A percentile compares a stretch with the other conserved stretches of the same genome.
Evolutionary conservation across 2,797 vertebrate genomes (phyloP).

Genomic region (Sphenopsis melanotis): DNA sequence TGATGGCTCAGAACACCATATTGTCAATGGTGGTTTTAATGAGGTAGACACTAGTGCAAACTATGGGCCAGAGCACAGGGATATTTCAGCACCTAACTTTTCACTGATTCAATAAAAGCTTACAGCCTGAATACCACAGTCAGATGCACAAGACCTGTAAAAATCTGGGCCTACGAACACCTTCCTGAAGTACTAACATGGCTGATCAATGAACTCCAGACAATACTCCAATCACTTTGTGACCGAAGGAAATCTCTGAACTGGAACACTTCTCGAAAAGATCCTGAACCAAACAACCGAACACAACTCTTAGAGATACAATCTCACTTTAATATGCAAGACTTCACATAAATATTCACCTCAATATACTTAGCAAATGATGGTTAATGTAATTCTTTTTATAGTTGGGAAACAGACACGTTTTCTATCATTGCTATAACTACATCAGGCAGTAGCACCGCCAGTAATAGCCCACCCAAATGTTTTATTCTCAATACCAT

Average conservation of each 20-base stretch:
- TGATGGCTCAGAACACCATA: neutral
- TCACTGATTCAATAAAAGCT: neutral
- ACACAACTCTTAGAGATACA: neutral
- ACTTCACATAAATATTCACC: neutral
- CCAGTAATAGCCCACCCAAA: neutral
- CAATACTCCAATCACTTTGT: neutral
- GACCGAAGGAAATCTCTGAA: neutral
- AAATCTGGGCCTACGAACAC: neutral
- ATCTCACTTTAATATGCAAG: neutral
- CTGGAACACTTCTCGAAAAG: neutral
- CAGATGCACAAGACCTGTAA: neutral
- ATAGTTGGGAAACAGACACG: accelerated
- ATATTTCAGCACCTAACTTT: neutral
- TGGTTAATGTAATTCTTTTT: neutral
- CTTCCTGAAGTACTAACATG: neutral
- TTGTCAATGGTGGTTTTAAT: neutral
- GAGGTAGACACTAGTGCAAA: neutral
- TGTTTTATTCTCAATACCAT: neutral
- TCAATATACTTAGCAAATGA: neutral
- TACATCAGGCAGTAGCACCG: neutral
- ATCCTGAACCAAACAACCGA: neutral
- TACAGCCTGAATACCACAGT: neutral
- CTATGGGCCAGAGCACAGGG: neutral
- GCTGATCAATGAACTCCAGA: neutral
- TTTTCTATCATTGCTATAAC: neutral